Evolutionary conservation across 2,113 vertebrate genomes (phyloP).

Genomic region (Antigone vipio): DNA sequence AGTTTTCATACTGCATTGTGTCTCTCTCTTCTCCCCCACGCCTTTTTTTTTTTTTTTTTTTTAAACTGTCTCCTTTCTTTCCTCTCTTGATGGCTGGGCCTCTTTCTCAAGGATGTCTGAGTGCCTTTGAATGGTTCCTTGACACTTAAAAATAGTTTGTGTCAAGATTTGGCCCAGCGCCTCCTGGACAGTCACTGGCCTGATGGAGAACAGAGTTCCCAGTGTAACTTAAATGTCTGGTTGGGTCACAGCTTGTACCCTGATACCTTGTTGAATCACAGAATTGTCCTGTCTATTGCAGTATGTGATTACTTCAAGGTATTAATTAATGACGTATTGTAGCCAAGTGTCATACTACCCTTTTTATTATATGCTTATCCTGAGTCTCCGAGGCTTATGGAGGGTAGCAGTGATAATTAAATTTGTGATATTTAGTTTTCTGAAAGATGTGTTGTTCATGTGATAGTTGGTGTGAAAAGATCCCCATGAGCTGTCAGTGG

Average conservation of each 20-base stretch:
- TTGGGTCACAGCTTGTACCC: not conserved
- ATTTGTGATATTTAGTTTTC: not conserved
- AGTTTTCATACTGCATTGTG: not conserved
- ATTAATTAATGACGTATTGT: not conserved
- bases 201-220: not conserved
- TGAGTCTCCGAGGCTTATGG: not conserved
- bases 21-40: fast-evolving
- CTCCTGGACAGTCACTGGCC: not conserved
- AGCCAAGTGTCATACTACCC: fast-evolving
- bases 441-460: not conserved
- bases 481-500: not conserved
- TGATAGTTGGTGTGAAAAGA: not conserved
- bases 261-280: not conserved
- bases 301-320: not conserved
- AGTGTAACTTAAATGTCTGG: not conserved
- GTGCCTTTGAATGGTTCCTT: not conserved
- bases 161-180: not conserved
- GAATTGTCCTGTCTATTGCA: not conserved
- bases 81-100: not conserved
- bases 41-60: not conserved
- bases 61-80: constrained; percentile 10
- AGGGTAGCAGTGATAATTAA: not conserved
- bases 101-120: constrained; percentile 9
- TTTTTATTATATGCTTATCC: not conserved
- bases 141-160: not conserved